phyloP scores from a whole-genome alignment of 2,113 vertebrate species.

The Australoheros scitulus region DNA sequence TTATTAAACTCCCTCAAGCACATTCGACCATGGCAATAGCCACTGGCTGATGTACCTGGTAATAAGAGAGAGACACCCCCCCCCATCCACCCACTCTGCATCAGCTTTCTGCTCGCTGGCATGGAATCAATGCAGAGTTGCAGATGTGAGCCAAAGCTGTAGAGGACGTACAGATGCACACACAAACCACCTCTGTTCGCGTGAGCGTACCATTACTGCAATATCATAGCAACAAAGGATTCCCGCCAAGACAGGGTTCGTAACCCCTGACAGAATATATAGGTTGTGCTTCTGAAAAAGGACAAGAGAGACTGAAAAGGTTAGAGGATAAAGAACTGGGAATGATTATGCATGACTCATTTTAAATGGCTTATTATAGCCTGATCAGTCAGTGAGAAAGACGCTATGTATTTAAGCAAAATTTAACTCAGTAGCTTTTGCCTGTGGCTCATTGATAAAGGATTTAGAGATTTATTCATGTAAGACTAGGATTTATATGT shows the following conservation, averaged over 20 bases:
- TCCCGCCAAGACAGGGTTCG: conserved; percentile 14
- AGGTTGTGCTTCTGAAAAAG: conserved; percentile 22
- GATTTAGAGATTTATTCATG: conserved; percentile 46
- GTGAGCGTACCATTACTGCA: conserved; percentile 31
- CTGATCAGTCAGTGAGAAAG: conserved; percentile 34
- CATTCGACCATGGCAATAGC: conserved; percentile 26
- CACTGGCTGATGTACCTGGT: conserved; percentile 53
- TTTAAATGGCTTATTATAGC: conserved; percentile 44
- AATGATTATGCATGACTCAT: conserved; percentile 17
- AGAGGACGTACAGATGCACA: conserved; percentile 39
- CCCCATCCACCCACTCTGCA: conserved; percentile 34
- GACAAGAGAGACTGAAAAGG: background rate
- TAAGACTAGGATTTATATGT: conserved; percentile 32
- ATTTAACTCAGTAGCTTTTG: conserved; percentile 18
- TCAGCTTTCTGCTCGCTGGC: conserved; percentile 64
- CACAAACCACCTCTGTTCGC: background rate
- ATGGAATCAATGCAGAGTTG: conserved; percentile 67
- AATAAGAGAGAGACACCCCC: conserved; percentile 27
- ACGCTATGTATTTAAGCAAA: conserved; percentile 43
- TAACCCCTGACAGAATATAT: conserved; percentile 25
- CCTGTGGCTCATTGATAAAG: conserved; percentile 37
- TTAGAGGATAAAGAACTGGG: conserved; percentile 12
- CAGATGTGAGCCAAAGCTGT: conserved; percentile 68
- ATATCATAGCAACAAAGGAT: conserved; percentile 31
- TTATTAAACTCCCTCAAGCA: conserved; percentile 49